A percentile compares a stretch with the other conserved stretches of the same genome.
Conservation (phyloP, 53 echinoderm and acorn worm species). For the Luidia sarsii region DNA sequence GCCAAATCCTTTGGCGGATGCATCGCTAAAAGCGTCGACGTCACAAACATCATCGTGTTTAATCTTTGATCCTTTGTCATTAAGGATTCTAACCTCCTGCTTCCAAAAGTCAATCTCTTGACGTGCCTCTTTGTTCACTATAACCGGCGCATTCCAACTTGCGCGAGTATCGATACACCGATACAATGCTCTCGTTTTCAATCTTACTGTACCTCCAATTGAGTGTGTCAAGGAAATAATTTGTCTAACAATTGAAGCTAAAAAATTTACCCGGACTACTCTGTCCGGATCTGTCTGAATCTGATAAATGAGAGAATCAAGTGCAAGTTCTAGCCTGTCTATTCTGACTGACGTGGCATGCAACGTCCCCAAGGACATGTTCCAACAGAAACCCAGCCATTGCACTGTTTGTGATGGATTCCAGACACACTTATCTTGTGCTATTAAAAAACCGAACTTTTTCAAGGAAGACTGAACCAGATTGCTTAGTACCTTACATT, state of each 20-base stretch:
- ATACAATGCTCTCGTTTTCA: conserved; percentile 21
- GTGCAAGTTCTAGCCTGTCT: background rate
- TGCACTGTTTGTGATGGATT: background rate
- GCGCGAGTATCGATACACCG: conserved; percentile 1
- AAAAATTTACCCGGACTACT: background rate
- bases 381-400: conserved; percentile 2
- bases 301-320: background rate
- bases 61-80: background rate
- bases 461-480: background rate
- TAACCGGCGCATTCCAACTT: conserved; percentile 22
- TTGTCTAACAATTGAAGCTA: conserved; percentile 2
- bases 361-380: background rate
- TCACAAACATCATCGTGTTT: background rate
- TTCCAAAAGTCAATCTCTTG: background rate
- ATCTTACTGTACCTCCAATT: background rate
- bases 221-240: conserved; percentile 12
- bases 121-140: background rate
- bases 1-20: no score
- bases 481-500: background rate
- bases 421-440: conserved; percentile 3
- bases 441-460: background rate
- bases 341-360: background rate
- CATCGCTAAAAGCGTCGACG: background rate
- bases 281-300: background rate
- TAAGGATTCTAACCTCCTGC: background rate